Conservation (phyloP, 2,113 vertebrate species). For the Egretta garzetta region DNA sequence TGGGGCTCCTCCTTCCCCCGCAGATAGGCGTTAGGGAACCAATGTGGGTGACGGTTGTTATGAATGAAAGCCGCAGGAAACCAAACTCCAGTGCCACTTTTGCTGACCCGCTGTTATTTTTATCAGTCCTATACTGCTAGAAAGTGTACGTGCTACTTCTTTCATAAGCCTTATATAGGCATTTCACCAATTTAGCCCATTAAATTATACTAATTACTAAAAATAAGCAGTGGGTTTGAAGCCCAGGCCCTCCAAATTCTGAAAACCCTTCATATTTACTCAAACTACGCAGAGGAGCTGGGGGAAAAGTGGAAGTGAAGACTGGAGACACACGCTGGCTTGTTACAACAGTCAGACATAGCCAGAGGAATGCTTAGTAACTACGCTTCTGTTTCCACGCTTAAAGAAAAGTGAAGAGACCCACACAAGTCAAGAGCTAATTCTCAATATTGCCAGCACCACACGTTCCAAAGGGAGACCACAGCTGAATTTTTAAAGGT, state of each 20-base stretch:
- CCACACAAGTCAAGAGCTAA: neutral
- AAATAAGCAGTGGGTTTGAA: neutral
- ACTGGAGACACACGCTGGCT: neutral
- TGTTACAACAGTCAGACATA: neutral
- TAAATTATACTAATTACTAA: neutral
- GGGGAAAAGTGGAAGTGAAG: neutral
- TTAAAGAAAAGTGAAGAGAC: neutral
- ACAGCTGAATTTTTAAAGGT: neutral
- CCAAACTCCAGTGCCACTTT: neutral
- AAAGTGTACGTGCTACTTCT: neutral
- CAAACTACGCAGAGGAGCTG: neutral
- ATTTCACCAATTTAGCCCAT: neutral
- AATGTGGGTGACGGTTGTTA: neutral
- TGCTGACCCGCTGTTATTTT: neutral
- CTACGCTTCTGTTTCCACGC: neutral
- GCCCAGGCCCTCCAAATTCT: neutral
- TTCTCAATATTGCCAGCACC: neutral
- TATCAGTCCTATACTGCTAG: neutral
- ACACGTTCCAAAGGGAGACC: neutral
- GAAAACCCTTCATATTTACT: neutral
- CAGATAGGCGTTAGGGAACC: neutral
- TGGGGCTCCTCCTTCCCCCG: neutral
- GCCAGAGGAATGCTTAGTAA: neutral
- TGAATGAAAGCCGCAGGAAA: neutral
- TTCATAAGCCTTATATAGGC: neutral